phyloP scores from a whole-genome alignment of 2,888 invertebrate species.

The Ctenicera cuprea region DNA sequence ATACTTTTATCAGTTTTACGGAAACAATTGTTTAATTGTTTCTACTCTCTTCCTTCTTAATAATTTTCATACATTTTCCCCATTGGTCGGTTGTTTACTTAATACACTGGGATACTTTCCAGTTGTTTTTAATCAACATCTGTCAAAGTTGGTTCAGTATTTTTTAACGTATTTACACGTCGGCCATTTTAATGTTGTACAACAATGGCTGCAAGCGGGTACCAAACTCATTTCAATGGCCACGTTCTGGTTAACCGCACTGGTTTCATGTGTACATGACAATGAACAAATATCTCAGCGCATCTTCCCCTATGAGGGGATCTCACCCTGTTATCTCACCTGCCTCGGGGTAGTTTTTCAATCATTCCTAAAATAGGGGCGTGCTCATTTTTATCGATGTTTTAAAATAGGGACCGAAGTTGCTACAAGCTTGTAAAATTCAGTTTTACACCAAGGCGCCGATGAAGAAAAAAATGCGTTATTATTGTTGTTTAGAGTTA shows the following conservation, averaged over 20 bases:
- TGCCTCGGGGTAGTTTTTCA: constrained; percentile 60
- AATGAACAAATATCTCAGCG: constrained; percentile 58
- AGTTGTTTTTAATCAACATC: not conserved
- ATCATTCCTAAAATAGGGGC: constrained; percentile 56
- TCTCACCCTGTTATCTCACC: constrained; percentile 61
- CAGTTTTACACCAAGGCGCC: no score
- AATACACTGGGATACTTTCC: no score
- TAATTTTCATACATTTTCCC: no score
- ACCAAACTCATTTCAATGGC: constrained; percentile 56
- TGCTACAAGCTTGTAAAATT: constrained; percentile 37
- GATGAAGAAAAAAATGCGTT: no score
- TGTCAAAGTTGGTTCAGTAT: not conserved
- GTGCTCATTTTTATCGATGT: constrained; percentile 49
- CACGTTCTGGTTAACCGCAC: constrained; percentile 58
- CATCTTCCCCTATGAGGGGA: constrained; percentile 57
- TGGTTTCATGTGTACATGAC: constrained; percentile 58
- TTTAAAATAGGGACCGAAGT: constrained; percentile 45
- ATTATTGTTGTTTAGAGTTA: no score
- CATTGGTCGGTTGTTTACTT: no score
- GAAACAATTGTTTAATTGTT: no score
- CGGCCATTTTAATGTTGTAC: constrained; percentile 55
- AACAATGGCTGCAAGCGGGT: constrained; percentile 57
- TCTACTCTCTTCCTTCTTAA: no score
- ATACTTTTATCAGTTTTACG: no score
- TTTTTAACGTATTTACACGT: constrained; percentile 40